A percentile compares a stretch with the other conserved stretches of the same genome.
Evolutionary conservation across 2,888 invertebrate genomes (phyloP).

Genomic region (Tanypteryx hageni): DNA sequence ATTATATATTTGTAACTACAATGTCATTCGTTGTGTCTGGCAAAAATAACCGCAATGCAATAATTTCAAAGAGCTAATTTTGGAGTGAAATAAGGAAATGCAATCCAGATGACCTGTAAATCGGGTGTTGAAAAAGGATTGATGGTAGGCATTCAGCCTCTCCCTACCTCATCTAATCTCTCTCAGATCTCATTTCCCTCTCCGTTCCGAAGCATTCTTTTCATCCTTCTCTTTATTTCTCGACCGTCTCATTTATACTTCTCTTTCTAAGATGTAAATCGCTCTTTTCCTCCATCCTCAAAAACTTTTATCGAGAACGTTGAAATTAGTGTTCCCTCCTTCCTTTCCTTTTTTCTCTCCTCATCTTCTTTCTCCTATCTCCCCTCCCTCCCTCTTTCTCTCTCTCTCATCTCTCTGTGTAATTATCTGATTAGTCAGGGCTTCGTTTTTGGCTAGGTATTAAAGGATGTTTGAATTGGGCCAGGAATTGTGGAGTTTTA

Average conservation of each 20-base stretch:
- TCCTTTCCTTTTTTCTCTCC: background rate
- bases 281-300: background rate
- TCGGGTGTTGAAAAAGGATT: no score
- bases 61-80: no score
- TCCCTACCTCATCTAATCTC: background rate
- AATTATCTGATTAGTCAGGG: background rate
- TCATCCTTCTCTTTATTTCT: background rate
- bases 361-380: background rate
- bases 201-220: background rate
- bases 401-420: background rate
- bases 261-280: constrained; percentile 7
- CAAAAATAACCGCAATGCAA: no score
- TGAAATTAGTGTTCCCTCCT: constrained; percentile 8
- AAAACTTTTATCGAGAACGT: constrained; percentile 20
- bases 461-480: constrained; percentile 14
- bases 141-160: background rate
- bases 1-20: no score
- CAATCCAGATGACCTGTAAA: no score
- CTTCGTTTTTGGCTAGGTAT: background rate
- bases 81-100: no score
- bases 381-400: background rate
- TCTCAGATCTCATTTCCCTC: background rate
- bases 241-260: background rate
- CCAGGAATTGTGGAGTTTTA: background rate
- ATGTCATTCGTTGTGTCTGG: no score